Percentiles rank a stretch among this genome's conserved stretches.
Conservation (phyloP, 53 echinoderm and acorn worm genomes). For the Temnopleurus reevesii region DNA sequence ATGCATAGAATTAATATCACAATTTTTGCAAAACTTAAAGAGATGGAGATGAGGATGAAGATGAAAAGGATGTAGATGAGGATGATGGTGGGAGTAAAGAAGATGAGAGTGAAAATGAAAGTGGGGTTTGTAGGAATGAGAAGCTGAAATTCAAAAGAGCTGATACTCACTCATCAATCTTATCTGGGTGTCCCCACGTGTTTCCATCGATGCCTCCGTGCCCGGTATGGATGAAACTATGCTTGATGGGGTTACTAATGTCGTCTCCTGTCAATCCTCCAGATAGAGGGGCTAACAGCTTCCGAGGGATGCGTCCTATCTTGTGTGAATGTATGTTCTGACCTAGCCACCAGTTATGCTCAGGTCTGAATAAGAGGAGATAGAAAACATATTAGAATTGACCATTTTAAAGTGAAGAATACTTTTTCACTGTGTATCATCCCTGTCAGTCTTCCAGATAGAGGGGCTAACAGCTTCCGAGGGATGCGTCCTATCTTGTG, state of each 20-base stretch:
- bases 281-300: conserved; percentile 66
- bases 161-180: conserved; percentile 90
- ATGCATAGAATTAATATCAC: no score
- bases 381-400: no score
- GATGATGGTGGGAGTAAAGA: no score
- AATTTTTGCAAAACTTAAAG: no score
- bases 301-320: conserved; percentile 84
- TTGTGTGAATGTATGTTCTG: conserved; percentile 86
- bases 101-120: no score
- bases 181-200: conserved; percentile 90
- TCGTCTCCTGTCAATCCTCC: conserved; percentile 78
- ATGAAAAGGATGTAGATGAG: no score
- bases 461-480: conserved; percentile 69
- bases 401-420: no score
- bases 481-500: conserved; percentile 82
- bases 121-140: no score
- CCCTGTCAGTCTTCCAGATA: conserved; percentile 71
- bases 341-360: conserved; percentile 87
- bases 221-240: conserved; percentile 91
- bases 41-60: no score
- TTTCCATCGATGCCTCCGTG: conserved; percentile 84
- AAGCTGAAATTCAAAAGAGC: no score
- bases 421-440: no score
- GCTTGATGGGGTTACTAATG: conserved; percentile 81
- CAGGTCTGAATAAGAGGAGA: conserved; percentile 63